Evolutionary conservation across 2,888 invertebrate species (phyloP), one percentile per base, ranked within the genome.

Genomic region (Euzophera pinguis): DNA sequence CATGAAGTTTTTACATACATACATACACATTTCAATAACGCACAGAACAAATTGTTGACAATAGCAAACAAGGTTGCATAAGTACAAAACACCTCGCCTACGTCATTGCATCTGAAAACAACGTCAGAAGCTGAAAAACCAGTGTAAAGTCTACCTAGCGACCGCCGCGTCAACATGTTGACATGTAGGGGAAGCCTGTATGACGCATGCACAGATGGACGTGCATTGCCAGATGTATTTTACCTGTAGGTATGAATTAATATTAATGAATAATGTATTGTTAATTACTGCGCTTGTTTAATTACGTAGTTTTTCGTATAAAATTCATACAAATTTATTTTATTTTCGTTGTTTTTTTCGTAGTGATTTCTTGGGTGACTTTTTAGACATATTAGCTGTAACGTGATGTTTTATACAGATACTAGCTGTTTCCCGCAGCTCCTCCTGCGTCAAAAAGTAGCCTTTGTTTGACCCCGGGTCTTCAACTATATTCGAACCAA

Each of bases 141-240:
- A 27, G 45, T 29, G 32, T 27, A 29, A 45, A 45, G 32, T 45
- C 16, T 45, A 29, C 43, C 1, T 17, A 34, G 45, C 10, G 9
- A 16, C 32, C 10, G 14, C 9, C 10, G 45, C 32, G 32, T 10
- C 32, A 32, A 9, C 14, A 10, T 32, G 29, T 29, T 45, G 45
- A 34, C 45, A 45, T 45, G n/a, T 14, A 45, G 45, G 45, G 45
- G 45, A 45, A 45, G 45, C 45, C 45, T 32, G 32, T 45, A 32
- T 34, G 39, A 39, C 39, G 39, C 39, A 39, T 16, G 32, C 39
- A 2, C 13, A 13, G 1, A 38, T 39, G 39, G 39, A 16, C 14
- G 16, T 16, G 39, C 13, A 12, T 22, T 22, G 22, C 22, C n/a
- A 39, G 39, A 39, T 39, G 1, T 12, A 12, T 37, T 12, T 4